These are phyloP conservation scores for Lucilia sericata DNA, from an alignment of 1,140 invertebrate species.

Conservation along the genomic window DNA sequence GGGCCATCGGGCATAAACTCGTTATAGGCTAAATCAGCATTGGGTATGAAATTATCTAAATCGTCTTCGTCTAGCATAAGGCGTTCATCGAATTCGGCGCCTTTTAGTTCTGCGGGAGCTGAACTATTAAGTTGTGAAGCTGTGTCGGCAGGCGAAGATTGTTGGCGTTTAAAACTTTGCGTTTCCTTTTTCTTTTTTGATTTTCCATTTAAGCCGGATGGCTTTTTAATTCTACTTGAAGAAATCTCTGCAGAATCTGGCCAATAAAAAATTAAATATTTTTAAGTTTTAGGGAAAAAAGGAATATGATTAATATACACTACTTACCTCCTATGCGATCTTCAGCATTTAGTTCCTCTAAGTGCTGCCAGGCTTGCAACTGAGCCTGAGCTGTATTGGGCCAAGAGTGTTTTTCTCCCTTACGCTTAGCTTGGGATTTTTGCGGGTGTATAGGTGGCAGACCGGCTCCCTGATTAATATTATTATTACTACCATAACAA, in stretches of 20 bases:
- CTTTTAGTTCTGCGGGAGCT: background rate
- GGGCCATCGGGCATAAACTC: conserved; percentile 67
- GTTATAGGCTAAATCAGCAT: conserved; percentile 63
- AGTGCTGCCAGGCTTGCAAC: conserved; percentile 40
- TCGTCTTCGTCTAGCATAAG: conserved; percentile 65
- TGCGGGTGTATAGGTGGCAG: conserved; percentile 44
- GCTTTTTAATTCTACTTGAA: background rate
- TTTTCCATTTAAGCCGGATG: conserved; percentile 22
- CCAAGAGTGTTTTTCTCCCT: conserved; percentile 57
- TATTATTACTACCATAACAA: conserved; percentile 62
- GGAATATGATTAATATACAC: background rate
- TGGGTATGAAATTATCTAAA: conserved; percentile 63
- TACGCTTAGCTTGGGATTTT: conserved; percentile 50
- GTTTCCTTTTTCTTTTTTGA: conserved; percentile 42
- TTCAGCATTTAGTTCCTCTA: conserved; percentile 31
- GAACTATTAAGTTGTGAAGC: background rate
- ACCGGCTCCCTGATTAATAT: conserved; percentile 46
- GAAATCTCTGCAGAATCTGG: background rate
- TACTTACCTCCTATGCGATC: conserved; percentile 20
- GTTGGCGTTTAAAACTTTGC: conserved; percentile 55
- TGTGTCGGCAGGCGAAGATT: conserved; percentile 55
- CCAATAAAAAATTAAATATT: background rate
- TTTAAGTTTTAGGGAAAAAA: background rate
- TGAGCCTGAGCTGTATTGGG: conserved; percentile 53
- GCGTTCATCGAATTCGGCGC: conserved; percentile 59